Percentiles rank a stretch among this genome's conserved stretches.
Conservation (phyloP, 2,888 invertebrate genomes). For the Tortrix viridana region DNA sequence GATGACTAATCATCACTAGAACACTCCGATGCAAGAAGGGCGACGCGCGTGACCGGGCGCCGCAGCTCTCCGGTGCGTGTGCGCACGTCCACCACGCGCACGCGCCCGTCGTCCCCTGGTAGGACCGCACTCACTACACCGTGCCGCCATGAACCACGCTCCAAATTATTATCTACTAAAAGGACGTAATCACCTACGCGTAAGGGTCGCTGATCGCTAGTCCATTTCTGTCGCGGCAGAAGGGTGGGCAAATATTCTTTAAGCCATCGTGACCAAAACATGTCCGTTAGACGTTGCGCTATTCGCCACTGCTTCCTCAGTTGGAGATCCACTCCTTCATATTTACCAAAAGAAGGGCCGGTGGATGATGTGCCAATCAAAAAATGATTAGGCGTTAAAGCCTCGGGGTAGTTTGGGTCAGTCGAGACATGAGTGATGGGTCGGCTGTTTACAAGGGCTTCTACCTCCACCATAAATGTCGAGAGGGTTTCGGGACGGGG, state of each 20-base stretch:
- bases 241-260: slow-evolving; percentile 37
- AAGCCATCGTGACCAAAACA: slow-evolving; percentile 49
- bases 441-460: slow-evolving; percentile 46
- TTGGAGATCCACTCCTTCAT: slow-evolving; percentile 32
- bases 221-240: slow-evolving; percentile 32
- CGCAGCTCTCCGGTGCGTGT: slow-evolving; percentile 41
- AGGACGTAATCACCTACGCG: slow-evolving; percentile 35
- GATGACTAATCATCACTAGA: slow-evolving; percentile 10
- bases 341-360: slow-evolving; percentile 38
- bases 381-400: slow-evolving; percentile 52
- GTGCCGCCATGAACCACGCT: slow-evolving; percentile 44
- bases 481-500: slow-evolving; percentile 33
- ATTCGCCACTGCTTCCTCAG: slow-evolving; percentile 47
- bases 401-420: slow-evolving; percentile 43
- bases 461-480: slow-evolving; percentile 37
- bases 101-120: slow-evolving; percentile 44
- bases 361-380: slow-evolving; percentile 43
- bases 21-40: slow-evolving; percentile 18
- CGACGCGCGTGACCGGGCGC: slow-evolving; percentile 44
- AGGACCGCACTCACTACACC: slow-evolving; percentile 38
- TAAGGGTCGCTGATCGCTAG: slow-evolving; percentile 1
- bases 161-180: slow-evolving; percentile 21
- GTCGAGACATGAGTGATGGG: slow-evolving; percentile 58
- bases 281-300: slow-evolving; percentile 42
- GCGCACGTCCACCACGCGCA: too few relatives aligned